These are phyloP conservation scores for Drosophila greeni DNA, from an alignment of 2,888 invertebrate species.

Conservation along the genomic window DNA sequence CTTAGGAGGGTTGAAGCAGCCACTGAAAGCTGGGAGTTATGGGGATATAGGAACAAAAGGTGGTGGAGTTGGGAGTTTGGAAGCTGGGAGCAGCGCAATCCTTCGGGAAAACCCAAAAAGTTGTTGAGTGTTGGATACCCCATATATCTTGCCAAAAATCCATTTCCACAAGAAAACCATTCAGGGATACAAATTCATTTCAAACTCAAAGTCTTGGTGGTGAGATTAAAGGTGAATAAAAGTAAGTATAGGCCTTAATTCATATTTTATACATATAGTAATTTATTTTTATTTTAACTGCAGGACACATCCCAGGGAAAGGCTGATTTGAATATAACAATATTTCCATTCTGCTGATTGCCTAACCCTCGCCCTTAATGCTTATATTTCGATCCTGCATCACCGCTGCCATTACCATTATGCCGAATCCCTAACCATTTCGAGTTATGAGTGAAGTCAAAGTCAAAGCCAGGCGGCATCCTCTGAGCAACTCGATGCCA, in stretches of 20 bases:
- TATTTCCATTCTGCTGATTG: conserved; percentile 2
- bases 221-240: neutral
- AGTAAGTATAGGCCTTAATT: neutral
- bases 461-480: conserved; percentile 26
- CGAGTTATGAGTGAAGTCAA: conserved; percentile 25
- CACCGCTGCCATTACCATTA: conserved; percentile 10
- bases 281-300: neutral
- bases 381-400: conserved; percentile 4
- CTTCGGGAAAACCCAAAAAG: conserved; percentile 4
- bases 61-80: neutral
- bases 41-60: neutral
- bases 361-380: neutral
- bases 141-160: neutral
- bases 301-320: neutral
- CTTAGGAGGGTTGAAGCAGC: neutral
- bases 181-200: neutral
- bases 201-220: no score
- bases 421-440: conserved; percentile 3
- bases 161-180: no score
- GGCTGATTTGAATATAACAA: neutral
- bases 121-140: neutral
- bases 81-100: neutral
- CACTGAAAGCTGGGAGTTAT: conserved; percentile 4
- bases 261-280: neutral
- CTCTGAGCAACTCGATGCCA: conserved; percentile 21